phyloP scores from a whole-genome alignment of 2,888 invertebrate species.

The Diplolepis rosae region DNA sequence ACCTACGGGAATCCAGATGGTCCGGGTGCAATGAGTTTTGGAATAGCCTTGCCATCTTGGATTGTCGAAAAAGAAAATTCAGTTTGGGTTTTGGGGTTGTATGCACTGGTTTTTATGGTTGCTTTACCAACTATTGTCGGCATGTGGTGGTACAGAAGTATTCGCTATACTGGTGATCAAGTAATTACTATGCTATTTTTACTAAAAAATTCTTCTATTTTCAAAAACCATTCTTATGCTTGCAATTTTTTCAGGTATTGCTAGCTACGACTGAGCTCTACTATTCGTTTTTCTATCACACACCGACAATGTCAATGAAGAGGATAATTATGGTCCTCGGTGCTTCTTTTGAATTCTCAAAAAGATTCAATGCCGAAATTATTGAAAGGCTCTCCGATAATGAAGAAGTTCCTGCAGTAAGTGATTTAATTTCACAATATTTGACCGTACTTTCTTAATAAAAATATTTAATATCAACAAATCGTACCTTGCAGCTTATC shows the following conservation, averaged over 20 bases:
- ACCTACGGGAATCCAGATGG: slow-evolving; percentile 99
- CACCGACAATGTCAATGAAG: slow-evolving; percentile 95
- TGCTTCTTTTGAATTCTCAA: slow-evolving; percentile 97
- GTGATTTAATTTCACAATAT: slow-evolving; percentile 51
- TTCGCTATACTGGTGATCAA: slow-evolving; percentile 97
- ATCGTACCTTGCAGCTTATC: slow-evolving; percentile 83
- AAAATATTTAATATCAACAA: not conserved
- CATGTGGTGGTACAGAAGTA: slow-evolving; percentile 99
- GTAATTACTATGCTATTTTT: slow-evolving; percentile 63
- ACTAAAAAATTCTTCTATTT: not conserved
- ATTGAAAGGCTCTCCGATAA: slow-evolving; percentile 94
- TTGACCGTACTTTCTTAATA: not conserved
- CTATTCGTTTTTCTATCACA: slow-evolving; percentile 96
- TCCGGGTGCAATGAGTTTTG: slow-evolving; percentile 99
- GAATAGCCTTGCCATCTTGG: slow-evolving; percentile 99
- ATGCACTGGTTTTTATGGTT: slow-evolving; percentile 98
- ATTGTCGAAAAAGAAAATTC: slow-evolving; percentile 99
- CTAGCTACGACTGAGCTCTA: slow-evolving; percentile 98
- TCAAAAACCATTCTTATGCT: not conserved
- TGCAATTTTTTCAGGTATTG: slow-evolving; percentile 78
- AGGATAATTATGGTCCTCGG: slow-evolving; percentile 97
- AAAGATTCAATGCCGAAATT: slow-evolving; percentile 94
- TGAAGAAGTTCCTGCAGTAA: slow-evolving; percentile 93
- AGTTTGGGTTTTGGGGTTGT: slow-evolving; percentile 96
- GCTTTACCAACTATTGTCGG: slow-evolving; percentile 94